Percentiles rank a stretch among this genome's conserved stretches.
Evolutionary conservation across 2,888 invertebrate species (phyloP).

Genomic region (Brachylomia viminalis): DNA sequence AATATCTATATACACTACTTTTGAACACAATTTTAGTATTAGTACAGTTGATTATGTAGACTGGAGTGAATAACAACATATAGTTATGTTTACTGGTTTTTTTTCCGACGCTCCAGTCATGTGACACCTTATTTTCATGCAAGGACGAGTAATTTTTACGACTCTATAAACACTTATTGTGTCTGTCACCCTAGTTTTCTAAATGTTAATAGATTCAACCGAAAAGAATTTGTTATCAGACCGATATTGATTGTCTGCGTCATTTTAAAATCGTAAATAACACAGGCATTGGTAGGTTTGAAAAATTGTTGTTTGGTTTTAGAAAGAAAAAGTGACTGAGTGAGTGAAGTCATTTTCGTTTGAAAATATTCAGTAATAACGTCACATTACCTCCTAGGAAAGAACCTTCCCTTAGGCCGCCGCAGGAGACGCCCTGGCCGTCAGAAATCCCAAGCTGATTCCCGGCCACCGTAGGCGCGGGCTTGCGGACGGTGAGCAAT

Average conservation of each 20-base stretch:
- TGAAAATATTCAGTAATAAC: neutral
- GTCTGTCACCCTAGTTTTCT: conserved; percentile 6
- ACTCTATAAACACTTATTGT: neutral
- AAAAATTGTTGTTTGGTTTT: neutral
- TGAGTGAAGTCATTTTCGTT: too few relatives aligned
- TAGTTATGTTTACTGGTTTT: neutral
- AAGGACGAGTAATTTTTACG: conserved; percentile 5
- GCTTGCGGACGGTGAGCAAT: too few relatives aligned
- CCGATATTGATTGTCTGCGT: conserved; percentile 8
- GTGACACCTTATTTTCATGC: neutral
- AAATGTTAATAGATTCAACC: conserved; percentile 51
- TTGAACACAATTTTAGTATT: neutral
- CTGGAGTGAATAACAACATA: neutral
- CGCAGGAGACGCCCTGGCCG: too few relatives aligned
- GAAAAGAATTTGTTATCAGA: conserved; percentile 14
- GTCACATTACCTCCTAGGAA: too few relatives aligned
- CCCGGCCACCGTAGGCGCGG: too few relatives aligned
- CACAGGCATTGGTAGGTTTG: neutral
- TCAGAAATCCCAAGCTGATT: too few relatives aligned
- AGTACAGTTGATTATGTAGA: neutral
- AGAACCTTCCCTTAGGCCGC: too few relatives aligned
- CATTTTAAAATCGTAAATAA: conserved; percentile 11
- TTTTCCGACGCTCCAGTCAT: neutral
- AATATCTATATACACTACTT: too few relatives aligned
- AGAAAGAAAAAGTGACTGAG: neutral